Base-by-base conservation (phyloP, 2,797 vertebrate genomes). In the Anolis apletophallus region DNA sequence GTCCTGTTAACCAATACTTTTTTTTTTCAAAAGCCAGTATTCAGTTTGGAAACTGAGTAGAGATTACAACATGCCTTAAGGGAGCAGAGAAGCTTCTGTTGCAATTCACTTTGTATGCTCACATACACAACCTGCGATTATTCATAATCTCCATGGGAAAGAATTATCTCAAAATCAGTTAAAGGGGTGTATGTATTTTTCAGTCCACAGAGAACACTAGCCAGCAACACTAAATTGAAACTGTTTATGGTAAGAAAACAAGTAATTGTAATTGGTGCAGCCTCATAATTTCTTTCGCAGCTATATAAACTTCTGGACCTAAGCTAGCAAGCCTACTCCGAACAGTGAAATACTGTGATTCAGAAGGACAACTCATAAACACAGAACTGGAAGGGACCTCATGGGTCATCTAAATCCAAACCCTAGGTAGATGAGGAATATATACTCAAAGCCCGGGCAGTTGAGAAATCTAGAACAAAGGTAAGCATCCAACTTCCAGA, bases 101-200 rank as follows among this genome's bases (percentile, higher is more conserved):
- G 80, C 85, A 89, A 87, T 64, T 50, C 81, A 81, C 88, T 84
- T 76, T 85, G 54, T 7, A 84, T 3, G 50, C 88, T 89, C 67
- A 54, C 2, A 34, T 54, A 40, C 88, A 85, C 50, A 89, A 80
- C 85, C 88, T 82, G 84, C 83, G 87, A 92, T 94, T 79, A 94
- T 68, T 10, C 0, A 93, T 80, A 89, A 88, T 85, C 90, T 92
- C 89, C 84, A 86, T 13, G 57, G 54, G 91, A 82, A 88, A 93
- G 59, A 26, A n/a, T 78, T 46, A 81, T 83, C 92, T 90, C 91
- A 46, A 91, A 93, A 91, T 91, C 91, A 91, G 91, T 91, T 92
- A 92, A 54, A 75, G 0, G 75, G 26, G 91, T 89, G 84, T 85
- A 79, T 74, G 80, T 88, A 89, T 84, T 83, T 55, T 88, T 76